Evolutionary conservation across 2,888 invertebrate species (phyloP).

Genomic region (Nasonovia ribisnigri): DNA sequence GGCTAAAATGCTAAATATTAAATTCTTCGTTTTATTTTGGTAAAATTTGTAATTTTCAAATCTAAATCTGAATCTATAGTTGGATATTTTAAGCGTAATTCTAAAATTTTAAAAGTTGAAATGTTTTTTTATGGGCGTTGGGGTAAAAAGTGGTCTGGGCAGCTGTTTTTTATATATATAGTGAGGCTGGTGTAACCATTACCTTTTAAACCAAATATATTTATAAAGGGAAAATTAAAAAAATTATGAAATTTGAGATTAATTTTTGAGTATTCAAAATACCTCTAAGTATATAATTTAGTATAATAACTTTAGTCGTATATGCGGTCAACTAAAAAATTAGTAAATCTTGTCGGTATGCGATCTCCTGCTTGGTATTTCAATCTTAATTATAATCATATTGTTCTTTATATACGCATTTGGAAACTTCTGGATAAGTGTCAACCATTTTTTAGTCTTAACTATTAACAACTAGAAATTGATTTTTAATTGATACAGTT

Average conservation of each 20-base stretch:
- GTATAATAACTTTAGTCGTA: not conserved
- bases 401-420: not conserved
- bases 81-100: not conserved
- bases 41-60: not conserved
- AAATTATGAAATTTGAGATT: not conserved
- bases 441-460: not conserved
- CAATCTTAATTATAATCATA: not conserved
- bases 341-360: not conserved
- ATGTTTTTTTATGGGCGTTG: not conserved
- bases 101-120: not conserved
- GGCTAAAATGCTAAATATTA: not conserved
- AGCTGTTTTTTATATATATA: not conserved
- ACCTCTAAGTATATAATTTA: not conserved
- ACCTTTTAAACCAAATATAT: not conserved
- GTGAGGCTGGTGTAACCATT: not conserved
- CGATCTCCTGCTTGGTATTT: not conserved
- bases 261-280: not conserved
- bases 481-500: not conserved
- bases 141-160: not conserved
- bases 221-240: not conserved
- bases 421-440: not conserved
- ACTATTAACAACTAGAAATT: not conserved
- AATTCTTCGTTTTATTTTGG: not conserved
- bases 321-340: not conserved
- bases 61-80: not conserved